phyloP scores from a whole-genome alignment of 2,797 vertebrate genomes.

The Morus bassanus region DNA sequence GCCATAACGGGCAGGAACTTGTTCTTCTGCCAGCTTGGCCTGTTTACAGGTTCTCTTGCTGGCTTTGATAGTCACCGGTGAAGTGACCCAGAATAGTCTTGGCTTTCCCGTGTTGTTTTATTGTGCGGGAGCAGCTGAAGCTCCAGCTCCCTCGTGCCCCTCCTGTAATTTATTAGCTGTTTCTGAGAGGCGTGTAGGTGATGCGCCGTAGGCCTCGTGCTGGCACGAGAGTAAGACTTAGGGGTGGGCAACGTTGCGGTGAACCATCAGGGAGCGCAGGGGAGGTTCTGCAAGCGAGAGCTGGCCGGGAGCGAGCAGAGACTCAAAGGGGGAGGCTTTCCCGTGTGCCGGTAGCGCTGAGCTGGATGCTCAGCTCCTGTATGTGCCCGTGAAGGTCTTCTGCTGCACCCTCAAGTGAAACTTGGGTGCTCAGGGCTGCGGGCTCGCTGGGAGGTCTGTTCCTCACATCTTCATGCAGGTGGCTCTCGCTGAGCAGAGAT shows the following conservation, averaged over 20 bases:
- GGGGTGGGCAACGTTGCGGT: neutral
- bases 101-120: neutral
- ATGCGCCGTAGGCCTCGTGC: fast-evolving
- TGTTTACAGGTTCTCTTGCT: neutral
- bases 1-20: neutral
- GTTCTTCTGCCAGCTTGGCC: neutral
- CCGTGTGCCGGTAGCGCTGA: fast-evolving
- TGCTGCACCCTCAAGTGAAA: fast-evolving
- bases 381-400: fast-evolving
- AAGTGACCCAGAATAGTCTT: neutral
- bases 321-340: fast-evolving
- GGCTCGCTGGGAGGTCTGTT: neutral
- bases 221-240: neutral
- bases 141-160: neutral
- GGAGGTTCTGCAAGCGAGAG: neutral
- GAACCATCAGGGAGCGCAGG: neutral
- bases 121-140: neutral
- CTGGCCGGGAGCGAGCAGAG: neutral
- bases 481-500: neutral
- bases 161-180: neutral
- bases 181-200: neutral
- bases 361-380: fast-evolving
- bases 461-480: fast-evolving
- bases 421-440: fast-evolving
- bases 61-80: neutral